phyloP scores from a whole-genome alignment of 2,888 invertebrate species.

The Drosophila greeni region DNA sequence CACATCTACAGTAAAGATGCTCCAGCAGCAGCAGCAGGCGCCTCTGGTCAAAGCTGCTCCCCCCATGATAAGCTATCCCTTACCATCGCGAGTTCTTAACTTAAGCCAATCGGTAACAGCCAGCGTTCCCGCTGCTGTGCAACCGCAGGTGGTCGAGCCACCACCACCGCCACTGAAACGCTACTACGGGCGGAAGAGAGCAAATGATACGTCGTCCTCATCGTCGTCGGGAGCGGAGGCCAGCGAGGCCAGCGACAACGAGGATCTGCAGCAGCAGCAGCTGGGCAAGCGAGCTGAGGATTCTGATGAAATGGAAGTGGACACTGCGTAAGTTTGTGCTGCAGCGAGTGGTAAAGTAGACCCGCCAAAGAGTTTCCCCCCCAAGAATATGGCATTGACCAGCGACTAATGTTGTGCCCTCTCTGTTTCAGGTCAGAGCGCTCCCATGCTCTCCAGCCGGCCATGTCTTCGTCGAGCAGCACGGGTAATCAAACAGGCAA shows the following conservation, averaged over 20 bases:
- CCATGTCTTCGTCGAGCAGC: slow-evolving; percentile 74
- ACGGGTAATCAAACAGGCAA: slow-evolving; percentile 79
- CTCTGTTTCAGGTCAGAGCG: slow-evolving; percentile 72
- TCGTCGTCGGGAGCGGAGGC: slow-evolving; percentile 52
- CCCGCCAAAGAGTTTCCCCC: slow-evolving; percentile 29
- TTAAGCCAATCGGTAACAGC: slow-evolving; percentile 22
- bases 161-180: slow-evolving; percentile 79
- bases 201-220: slow-evolving; percentile 80
- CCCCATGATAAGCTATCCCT: slow-evolving; percentile 69
- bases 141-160: slow-evolving; percentile 69
- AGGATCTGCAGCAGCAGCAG: slow-evolving; percentile 38
- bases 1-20: slow-evolving; percentile 45
- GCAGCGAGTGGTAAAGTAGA: slow-evolving; percentile 72
- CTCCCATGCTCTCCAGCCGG: slow-evolving; percentile 78
- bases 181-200: slow-evolving; percentile 82
- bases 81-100: slow-evolving; percentile 53
- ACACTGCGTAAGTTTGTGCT: slow-evolving; percentile 75
- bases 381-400: background rate
- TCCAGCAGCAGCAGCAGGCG: slow-evolving; percentile 37
- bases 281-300: slow-evolving; percentile 68
- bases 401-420: background rate
- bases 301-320: slow-evolving; percentile 75
- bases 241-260: slow-evolving; percentile 66
- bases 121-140: slow-evolving; percentile 31
- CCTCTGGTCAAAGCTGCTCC: slow-evolving; percentile 26